Conservation (phyloP, 2,113 vertebrate genomes). For the Sminthopsis crassicaudata region DNA sequence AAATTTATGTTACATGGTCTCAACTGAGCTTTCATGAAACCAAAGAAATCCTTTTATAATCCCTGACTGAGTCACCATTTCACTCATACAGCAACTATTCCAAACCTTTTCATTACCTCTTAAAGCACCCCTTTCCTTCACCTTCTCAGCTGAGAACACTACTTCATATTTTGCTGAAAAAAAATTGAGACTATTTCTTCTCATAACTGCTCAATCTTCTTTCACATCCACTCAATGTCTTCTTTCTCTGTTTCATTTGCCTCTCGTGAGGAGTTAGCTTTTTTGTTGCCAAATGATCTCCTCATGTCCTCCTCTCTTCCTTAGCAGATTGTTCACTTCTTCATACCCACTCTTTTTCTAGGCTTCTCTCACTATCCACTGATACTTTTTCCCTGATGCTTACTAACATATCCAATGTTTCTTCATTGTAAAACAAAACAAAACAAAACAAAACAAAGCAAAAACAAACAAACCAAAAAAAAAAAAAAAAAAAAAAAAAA, state of each 20-base stretch:
- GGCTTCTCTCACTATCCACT: not conserved
- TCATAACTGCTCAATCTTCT: not conserved
- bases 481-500: no score
- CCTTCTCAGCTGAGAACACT: not conserved
- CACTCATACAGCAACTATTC: not conserved
- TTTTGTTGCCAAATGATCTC: not conserved
- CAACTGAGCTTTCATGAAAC: not conserved
- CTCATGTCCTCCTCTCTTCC: not conserved
- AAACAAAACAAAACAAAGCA: no score
- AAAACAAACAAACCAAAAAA: no score
- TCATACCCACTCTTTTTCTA: not conserved
- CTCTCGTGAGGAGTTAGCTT: not conserved
- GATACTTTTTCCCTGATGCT: not conserved
- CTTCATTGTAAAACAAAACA: not conserved
- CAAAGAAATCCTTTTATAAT: not conserved
- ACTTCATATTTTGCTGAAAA: not conserved
- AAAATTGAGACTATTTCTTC: not conserved
- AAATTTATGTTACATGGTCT: not conserved
- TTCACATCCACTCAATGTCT: not conserved
- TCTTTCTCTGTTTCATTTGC: not conserved
- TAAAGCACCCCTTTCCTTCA: not conserved
- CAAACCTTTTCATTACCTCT: not conserved
- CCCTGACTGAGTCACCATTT: not conserved
- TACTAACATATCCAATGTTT: not conserved
- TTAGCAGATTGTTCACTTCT: not conserved